Percentiles rank a stretch among this genome's conserved stretches.
Evolutionary conservation across 2,797 vertebrate species (phyloP).

Genomic region (Glossophaga mutica): DNA sequence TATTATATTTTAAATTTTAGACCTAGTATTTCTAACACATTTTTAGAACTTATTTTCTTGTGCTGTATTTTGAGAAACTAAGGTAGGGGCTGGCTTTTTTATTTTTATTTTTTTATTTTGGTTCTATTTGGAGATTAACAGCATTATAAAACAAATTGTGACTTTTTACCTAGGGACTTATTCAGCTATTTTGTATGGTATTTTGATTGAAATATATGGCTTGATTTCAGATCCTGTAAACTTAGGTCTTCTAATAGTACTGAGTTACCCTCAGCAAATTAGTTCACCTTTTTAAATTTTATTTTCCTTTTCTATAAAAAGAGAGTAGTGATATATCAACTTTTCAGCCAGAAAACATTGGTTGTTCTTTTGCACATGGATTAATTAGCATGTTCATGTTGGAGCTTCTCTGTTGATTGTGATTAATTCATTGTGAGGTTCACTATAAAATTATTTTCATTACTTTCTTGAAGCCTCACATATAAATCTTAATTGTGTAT

Average conservation of each 20-base stretch:
- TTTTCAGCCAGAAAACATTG: not conserved
- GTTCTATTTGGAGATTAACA: not conserved
- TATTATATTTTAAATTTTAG: constrained; percentile 27
- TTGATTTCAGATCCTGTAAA: not conserved
- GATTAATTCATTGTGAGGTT: not conserved
- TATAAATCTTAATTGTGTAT: not conserved
- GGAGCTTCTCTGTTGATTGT: not conserved
- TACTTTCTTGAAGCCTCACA: not conserved
- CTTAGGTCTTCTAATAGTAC: not conserved
- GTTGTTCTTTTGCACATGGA: not conserved
- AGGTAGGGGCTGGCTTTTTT: not conserved
- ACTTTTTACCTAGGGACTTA: not conserved
- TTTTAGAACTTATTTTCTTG: constrained; percentile 39
- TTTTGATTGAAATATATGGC: not conserved
- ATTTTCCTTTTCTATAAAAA: not conserved
- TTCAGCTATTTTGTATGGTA: not conserved
- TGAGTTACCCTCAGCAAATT: not conserved
- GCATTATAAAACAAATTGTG: not conserved
- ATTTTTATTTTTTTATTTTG: constrained; percentile 40
- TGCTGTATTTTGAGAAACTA: constrained; percentile 30
- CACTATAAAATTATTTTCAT: constrained; percentile 13
- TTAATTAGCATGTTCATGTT: not conserved
- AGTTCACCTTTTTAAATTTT: not conserved
- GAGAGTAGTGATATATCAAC: not conserved
- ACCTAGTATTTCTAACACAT: not conserved